Base-by-base conservation (phyloP, 2,888 invertebrate species). In the Stratiomys singularior region DNA sequence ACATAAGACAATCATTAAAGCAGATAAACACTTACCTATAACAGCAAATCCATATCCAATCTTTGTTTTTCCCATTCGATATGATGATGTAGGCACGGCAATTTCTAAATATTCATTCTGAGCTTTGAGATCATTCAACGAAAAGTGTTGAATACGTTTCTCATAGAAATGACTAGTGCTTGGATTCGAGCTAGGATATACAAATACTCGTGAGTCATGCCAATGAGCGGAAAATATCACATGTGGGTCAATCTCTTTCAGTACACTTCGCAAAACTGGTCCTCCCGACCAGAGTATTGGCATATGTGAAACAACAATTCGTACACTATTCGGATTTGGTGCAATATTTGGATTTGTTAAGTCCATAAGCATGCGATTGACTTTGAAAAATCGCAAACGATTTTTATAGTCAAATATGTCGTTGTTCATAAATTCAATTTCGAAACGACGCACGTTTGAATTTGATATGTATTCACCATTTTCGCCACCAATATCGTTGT, bases 401-500 rank as follows among this genome's bases (percentile, higher is more conserved):
- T 92, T 91, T 69, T 89, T 89, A 81, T 89, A 88, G 71, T 88
- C 87, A 52, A 93, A 88, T 0, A 92, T 87, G 81, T 92, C 90
- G 1, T 92, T 90, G 82, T 93, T 93, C 44, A 90, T 89, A 85
- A 96, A 96, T 81, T 93, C 91, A 81, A 90, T 89, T 78, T 93
- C 90, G 85, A 96, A 97, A 82, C 93, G 91, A 18, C 88, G 86
- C 5, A 93, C 85, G 87, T 95, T 95, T n/a, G 90, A 86, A 64
- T 88, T 87, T 25, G 91, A 91, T 76, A 88, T 87, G 58, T 95
- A 90, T 52, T 91, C 90, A 82, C 93, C 93, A 79, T 90, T 92
- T 87, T 99, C 98, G 15, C 99, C 98, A 7, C 98, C 99, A 78
- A 99, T 96, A 85, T 99, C 99, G 87, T 99, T 99, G 86, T 99